Evolutionary conservation across 1,140 invertebrate genomes (phyloP).

Genomic region (Scaptomyza graminum): DNA sequence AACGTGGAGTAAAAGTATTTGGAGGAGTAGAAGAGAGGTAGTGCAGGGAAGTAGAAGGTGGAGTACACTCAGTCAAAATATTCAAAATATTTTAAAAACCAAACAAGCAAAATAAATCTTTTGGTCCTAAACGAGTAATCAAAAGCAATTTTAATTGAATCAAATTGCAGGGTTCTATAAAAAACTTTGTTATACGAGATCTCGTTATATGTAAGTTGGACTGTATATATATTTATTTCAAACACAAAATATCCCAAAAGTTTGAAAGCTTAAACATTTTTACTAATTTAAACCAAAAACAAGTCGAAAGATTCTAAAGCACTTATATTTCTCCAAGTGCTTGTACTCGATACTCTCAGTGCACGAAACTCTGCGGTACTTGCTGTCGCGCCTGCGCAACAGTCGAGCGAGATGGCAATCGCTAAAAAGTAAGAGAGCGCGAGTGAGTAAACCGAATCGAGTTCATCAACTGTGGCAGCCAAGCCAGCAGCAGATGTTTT

Average conservation of each 20-base stretch:
- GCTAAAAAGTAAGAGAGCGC: conserved; percentile 25
- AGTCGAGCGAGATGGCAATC: conserved; percentile 41
- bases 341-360: conserved; percentile 30
- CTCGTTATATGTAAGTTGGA: no score
- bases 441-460: conserved; percentile 55
- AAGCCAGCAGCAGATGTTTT: conserved; percentile 67
- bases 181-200: no score
- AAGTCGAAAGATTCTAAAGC: no score
- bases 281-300: no score
- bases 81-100: no score
- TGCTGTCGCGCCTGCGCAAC: conserved; percentile 80
- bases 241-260: no score
- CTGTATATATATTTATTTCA: no score
- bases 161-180: no score
- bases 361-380: conserved; percentile 25
- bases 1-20: conserved; percentile 19
- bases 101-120: no score
- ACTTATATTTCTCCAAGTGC: neutral
- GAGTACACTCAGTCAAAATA: neutral
- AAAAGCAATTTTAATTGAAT: no score
- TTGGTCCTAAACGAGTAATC: no score
- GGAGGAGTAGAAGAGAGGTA: conserved; percentile 13
- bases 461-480: conserved; percentile 75
- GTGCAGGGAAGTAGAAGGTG: neutral
- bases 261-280: no score